A percentile compares a stretch with the other conserved stretches of the same genome.
phyloP scores from a whole-genome alignment of 2,797 vertebrate species.

The Prionace glauca region DNA sequence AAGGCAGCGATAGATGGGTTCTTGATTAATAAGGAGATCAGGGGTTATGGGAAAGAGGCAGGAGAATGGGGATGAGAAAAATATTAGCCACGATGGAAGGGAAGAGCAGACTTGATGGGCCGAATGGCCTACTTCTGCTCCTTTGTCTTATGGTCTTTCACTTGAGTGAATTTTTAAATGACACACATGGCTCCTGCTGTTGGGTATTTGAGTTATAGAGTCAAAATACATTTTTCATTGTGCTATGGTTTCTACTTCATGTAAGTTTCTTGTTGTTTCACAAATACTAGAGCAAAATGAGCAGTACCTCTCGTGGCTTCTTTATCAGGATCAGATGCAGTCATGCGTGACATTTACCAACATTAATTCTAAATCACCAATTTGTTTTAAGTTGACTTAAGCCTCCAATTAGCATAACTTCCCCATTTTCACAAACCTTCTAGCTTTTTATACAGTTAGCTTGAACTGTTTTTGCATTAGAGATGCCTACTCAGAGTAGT shows the following conservation, averaged over 20 bases:
- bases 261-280: not conserved
- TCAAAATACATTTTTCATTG: not conserved
- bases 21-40: too few species aligned
- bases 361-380: not conserved
- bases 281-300: not conserved
- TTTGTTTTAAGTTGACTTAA: not conserved
- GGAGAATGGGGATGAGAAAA: too few species aligned
- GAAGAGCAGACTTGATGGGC: too few species aligned
- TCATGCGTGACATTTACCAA: too few species aligned
- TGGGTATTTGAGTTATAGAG: not conserved
- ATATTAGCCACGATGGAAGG: too few species aligned
- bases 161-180: not conserved
- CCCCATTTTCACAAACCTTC: not conserved
- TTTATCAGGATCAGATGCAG: too few species aligned
- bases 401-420: not conserved
- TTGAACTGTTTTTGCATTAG: not conserved
- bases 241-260: not conserved
- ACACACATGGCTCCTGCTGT: not conserved
- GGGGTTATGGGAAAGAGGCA: too few species aligned
- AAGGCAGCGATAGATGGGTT: too few species aligned
- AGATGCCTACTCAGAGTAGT: not conserved
- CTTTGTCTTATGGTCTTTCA: too few species aligned
- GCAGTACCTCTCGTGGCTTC: not conserved
- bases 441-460: not conserved
- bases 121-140: too few species aligned